Percentiles rank a stretch among this genome's conserved stretches.
Evolutionary conservation across 2,113 vertebrate species (phyloP).

Genomic region (Tachycineta bicolor): DNA sequence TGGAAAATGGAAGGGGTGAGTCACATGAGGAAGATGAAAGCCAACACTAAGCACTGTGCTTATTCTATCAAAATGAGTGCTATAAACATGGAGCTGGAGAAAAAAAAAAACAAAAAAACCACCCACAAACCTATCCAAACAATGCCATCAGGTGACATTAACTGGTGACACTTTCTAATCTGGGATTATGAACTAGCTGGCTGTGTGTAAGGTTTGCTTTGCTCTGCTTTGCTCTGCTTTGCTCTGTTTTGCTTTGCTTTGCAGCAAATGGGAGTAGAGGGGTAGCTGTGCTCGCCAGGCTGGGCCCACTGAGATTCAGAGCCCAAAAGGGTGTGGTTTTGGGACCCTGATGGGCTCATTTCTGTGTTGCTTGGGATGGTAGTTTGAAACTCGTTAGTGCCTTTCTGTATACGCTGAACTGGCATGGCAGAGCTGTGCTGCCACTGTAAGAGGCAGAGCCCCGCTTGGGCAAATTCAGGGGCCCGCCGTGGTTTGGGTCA

Average conservation of each 20-base stretch:
- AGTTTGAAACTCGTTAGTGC: not conserved
- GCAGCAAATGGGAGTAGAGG: not conserved
- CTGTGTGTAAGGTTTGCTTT: not conserved
- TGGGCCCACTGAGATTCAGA: not conserved
- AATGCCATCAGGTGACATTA: constrained; percentile 31
- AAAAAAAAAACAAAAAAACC: not conserved
- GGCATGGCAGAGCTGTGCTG: not conserved
- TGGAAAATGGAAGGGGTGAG: constrained; percentile 38
- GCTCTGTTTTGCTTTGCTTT: not conserved
- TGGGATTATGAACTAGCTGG: not conserved
- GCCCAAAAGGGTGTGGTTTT: not conserved
- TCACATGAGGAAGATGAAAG: constrained; percentile 67
- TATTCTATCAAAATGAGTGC: constrained; percentile 27
- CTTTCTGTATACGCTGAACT: not conserved
- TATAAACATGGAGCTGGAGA: not conserved
- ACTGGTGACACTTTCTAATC: constrained; percentile 52
- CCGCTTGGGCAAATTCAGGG: not conserved
- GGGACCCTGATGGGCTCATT: fast-evolving
- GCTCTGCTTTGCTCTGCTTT: no score
- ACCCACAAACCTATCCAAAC: not conserved
- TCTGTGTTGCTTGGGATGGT: not conserved
- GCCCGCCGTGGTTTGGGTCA: not conserved
- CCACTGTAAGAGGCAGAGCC: not conserved
- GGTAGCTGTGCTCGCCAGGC: fast-evolving
- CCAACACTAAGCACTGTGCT: constrained; percentile 34